Evolutionary conservation across 2,113 vertebrate species (phyloP).

Genomic region (Marmota flaviventris): DNA sequence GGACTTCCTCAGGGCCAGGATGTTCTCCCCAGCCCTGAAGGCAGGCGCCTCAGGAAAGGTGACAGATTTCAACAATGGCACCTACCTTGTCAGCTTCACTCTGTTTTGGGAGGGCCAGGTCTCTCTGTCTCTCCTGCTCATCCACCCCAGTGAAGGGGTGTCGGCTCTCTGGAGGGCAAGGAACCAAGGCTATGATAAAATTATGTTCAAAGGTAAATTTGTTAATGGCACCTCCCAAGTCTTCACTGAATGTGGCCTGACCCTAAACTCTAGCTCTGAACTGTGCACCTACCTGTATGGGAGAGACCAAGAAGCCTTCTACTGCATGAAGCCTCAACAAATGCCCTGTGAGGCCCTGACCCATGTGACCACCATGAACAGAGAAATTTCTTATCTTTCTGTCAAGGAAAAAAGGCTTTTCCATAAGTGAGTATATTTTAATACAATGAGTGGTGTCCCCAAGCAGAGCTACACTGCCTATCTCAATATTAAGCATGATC

Average conservation of each 20-base stretch:
- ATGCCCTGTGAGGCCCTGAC: constrained; percentile 63
- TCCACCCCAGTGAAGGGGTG: constrained; percentile 82
- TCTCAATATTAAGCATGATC: too few relatives aligned
- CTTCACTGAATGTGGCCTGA: constrained; percentile 68
- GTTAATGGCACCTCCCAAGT: constrained; percentile 20
- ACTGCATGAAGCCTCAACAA: constrained; percentile 61
- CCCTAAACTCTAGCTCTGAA: constrained; percentile 41
- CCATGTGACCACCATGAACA: not conserved
- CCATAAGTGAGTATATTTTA: too few relatives aligned
- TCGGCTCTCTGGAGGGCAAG: constrained; percentile 78
- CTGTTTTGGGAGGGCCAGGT: constrained; percentile 81
- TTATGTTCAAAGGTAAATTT: constrained; percentile 77
- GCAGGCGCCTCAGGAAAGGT: constrained; percentile 75
- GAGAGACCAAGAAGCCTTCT: constrained; percentile 73
- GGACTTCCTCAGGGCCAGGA: constrained; percentile 81
- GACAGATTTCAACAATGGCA: constrained; percentile 79
- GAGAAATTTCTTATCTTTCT: constrained; percentile 49
- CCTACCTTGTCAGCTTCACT: constrained; percentile 80
- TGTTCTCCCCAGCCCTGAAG: constrained; percentile 63
- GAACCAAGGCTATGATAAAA: constrained; percentile 76
- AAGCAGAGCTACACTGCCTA: too few relatives aligned
- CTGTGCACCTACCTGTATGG: constrained; percentile 63
- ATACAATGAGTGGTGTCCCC: too few relatives aligned
- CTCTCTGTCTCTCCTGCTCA: constrained; percentile 73
- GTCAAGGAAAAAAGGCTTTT: too few relatives aligned